These are phyloP conservation scores for Psittacula derbiana DNA, from an alignment of 2,797 vertebrate species.

Conservation along the genomic window DNA sequence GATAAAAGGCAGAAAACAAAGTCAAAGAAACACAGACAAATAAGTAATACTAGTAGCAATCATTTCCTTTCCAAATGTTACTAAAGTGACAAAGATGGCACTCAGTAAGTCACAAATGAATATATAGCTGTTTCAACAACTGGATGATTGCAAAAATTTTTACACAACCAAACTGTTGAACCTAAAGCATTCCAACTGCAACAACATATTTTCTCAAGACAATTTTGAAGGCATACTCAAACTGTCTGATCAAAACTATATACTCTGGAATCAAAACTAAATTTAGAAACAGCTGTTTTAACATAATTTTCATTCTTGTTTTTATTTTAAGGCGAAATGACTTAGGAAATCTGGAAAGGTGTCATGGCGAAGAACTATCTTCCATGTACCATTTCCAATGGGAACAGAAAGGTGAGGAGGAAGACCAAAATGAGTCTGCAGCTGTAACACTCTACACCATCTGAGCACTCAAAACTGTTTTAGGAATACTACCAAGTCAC, in stretches of 20 bases:
- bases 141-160: not conserved
- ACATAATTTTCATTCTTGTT: not conserved
- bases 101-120: not conserved
- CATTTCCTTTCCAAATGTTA: not conserved
- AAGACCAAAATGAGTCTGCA: rapidly evolving
- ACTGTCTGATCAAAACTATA: not conserved
- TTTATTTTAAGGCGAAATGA: not conserved
- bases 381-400: not conserved
- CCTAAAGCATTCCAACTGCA: not conserved
- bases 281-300: not conserved
- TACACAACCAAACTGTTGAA: not conserved
- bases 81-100: not conserved
- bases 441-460: not conserved
- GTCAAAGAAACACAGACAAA: not conserved
- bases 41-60: not conserved
- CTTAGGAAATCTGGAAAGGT: not conserved
- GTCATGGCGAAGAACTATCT: not conserved
- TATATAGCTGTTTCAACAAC: not conserved
- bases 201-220: not conserved
- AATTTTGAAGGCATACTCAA: not conserved
- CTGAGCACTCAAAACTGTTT: not conserved
- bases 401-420: not conserved
- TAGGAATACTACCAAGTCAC: not conserved
- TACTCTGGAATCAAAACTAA: not conserved
- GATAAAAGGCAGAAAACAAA: not conserved